Conservation (phyloP, 2,113 vertebrate genomes). For the Phylloscopus trochiloides region DNA sequence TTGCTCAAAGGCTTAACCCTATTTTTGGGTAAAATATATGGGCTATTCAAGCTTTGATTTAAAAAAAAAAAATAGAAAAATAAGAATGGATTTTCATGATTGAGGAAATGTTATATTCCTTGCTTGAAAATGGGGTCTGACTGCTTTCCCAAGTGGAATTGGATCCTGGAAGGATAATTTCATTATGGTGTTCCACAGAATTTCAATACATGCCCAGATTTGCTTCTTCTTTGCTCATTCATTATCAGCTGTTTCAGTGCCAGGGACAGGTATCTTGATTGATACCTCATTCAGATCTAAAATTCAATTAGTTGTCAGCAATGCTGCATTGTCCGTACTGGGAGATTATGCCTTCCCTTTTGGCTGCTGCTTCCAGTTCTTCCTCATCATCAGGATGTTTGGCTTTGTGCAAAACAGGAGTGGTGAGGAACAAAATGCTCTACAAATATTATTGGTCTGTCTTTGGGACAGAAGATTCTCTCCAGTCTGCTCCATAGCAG, state of each 20-base stretch:
- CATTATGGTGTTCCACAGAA: background rate
- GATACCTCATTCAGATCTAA: too few relatives aligned
- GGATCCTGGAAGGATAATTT: background rate
- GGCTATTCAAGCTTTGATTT: background rate
- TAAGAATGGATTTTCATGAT: background rate
- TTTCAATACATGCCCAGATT: background rate
- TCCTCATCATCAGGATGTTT: background rate
- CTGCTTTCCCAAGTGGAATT: background rate
- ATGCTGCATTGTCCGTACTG: background rate
- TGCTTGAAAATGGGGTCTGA: background rate
- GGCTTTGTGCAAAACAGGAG: background rate
- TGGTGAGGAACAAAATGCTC: background rate
- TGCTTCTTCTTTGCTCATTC: background rate
- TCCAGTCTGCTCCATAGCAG: background rate
- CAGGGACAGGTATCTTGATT: background rate
- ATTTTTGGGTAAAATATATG: background rate
- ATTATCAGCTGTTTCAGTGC: background rate
- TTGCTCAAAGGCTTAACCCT: background rate
- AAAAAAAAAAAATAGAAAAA: background rate
- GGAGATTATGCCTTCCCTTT: background rate
- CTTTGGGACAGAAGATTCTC: background rate
- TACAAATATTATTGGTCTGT: background rate
- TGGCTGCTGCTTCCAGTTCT: background rate
- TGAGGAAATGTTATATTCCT: background rate
- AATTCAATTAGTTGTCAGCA: background rate